Evolutionary conservation across 1,140 invertebrate genomes (phyloP), one percentile per base, ranked within the genome.

Genomic region (Plectrocnemia conspersa): DNA sequence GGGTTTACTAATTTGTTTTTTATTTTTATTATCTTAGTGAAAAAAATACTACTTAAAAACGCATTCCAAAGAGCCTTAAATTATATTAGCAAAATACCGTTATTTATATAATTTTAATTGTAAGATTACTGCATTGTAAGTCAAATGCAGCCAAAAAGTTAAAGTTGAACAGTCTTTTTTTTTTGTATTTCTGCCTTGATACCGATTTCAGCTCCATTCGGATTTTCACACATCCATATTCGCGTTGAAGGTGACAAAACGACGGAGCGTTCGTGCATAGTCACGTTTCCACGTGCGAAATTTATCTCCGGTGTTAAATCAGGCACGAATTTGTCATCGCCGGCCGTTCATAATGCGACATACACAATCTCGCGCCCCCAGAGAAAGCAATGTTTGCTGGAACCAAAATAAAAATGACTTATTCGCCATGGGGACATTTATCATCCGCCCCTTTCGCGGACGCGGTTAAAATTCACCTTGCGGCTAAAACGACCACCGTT

Each of bases 321-420:
- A 35, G 47, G 38, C 40, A 35, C 47, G 47, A 50, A 50, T 50
- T 50, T 50, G 47, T 50, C 47, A 50, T 22, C 47, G 27, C 19
- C 27, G 47, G 33, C 33, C 47, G 47, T 50, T 50, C 47, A 50
- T 50, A 50, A 50, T 50, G 27, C 24, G 33, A 35, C 21, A 38
- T 50, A 38, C 47, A 38, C 47, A 50, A 50, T 50, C 47, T 50
- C 47, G 18, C 21, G n/a, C 19, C 47, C 47, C 47, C 47, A 50
- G 47, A 35, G 47, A 11, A 15, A 21, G 25, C 47, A 38, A 35
- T 50, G 47, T 50, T 50, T 50, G 47, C 47, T 33, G 38, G 33
- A 50, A 32, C 40, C 47, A 35, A 38, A 50, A 50, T 50, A 50
- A 50, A 50, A 50, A 50, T 50, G 47, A 50, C 47, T 50, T 50